phyloP scores from a whole-genome alignment of 2,113 vertebrate species.

The Crypturellus undulatus region DNA sequence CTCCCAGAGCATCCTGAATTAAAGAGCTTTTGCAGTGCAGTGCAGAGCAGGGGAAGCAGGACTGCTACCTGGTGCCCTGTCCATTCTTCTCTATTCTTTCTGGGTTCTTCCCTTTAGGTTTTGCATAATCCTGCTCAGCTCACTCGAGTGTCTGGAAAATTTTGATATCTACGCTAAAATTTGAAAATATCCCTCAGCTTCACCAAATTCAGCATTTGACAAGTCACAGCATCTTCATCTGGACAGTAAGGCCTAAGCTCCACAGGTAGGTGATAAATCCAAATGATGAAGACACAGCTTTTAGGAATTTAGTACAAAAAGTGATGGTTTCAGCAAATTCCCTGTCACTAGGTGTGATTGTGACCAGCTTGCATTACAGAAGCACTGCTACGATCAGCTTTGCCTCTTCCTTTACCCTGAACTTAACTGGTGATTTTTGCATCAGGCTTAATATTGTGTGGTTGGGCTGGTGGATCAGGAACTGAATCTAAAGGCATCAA shows the following conservation, averaged over 20 bases:
- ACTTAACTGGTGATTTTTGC: not conserved
- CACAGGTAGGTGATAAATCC: not conserved
- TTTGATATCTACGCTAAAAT: not conserved
- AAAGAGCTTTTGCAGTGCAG: fast-evolving
- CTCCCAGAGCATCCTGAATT: not conserved
- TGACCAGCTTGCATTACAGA: not conserved
- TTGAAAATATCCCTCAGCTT: not conserved
- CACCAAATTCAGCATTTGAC: not conserved
- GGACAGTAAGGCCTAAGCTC: not conserved
- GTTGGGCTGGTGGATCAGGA: not conserved
- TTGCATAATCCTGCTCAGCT: not conserved
- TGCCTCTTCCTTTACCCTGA: not conserved
- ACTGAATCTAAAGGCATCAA: not conserved
- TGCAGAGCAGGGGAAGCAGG: not conserved
- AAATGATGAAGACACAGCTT: not conserved
- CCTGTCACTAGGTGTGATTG: not conserved
- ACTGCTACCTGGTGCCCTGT: not conserved
- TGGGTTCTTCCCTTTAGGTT: not conserved
- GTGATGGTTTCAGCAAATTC: not conserved
- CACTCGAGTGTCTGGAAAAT: not conserved
- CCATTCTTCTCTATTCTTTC: no score
- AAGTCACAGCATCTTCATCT: not conserved
- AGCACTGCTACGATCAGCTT: not conserved
- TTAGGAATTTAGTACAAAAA: not conserved
- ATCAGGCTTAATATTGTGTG: not conserved